Base-by-base conservation (phyloP, 2,113 vertebrate species). In the Dasypus novemcinctus region DNA sequence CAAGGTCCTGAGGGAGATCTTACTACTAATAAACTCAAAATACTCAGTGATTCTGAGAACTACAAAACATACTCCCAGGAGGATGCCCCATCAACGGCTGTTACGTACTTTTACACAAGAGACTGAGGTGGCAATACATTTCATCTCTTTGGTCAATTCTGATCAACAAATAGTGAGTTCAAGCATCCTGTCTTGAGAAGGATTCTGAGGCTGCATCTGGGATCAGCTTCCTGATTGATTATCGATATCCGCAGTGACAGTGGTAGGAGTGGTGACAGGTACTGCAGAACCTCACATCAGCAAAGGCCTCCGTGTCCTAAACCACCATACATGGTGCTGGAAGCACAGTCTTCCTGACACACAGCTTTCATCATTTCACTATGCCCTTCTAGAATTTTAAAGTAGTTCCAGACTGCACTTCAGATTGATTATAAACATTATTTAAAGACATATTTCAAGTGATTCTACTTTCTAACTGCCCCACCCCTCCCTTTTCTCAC, bases 401-500 rank as follows among this genome's bases (percentile, higher is more conserved):
- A 91, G 38, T 72, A 71, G 57, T 57, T 88, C 29, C 72, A 81
- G 31, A 83, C 52, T 31, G 57, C 57, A 69, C 64, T 89, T 75
- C 8, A 95, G 64, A 83, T 75, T 64, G 57, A 14, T n/a, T 31
- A 14, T n/a, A 78, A 52, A 49, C 54, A 74, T 64, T 38, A 43
- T 31, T 49, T 20, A 9, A 59, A 69, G 20, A 38, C 78, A 38
- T 38, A 1, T 23, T 36, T n/a, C 59, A 20, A 11, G 0, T n/a
- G 59, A 25, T 38, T 52, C 21, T 23, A 25, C 74, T 74, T 66
- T 75, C 64, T 64, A 69, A 49, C 46, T 71, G 5, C 31, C 41
- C 90, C 52, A 43, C 25, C 27, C 33, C 43, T 80, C 91, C n/a
- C 1, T 94, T 96, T 95, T 82, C 46, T 46, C 31, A 71, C 68